Conservation (phyloP, 2,888 invertebrate genomes). For the Lasioglossum calceatum region DNA sequence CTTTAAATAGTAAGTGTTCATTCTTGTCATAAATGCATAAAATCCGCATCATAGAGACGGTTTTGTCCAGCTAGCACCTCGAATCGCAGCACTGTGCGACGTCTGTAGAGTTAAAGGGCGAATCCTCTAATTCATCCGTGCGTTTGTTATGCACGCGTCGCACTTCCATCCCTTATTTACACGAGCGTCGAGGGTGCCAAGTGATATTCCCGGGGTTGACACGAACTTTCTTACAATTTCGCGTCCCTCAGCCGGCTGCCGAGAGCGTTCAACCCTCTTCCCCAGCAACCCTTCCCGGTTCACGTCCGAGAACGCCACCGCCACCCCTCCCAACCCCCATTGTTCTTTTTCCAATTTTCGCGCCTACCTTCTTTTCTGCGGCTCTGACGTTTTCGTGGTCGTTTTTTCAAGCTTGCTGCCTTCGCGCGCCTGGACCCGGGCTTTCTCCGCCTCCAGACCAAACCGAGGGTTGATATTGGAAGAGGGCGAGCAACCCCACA, state of each 20-base stretch:
- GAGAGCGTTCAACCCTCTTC: constrained; percentile 49
- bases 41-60: no score
- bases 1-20: no score
- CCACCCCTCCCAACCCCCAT: constrained; percentile 37
- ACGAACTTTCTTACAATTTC: constrained; percentile 46
- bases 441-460: background rate
- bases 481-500: background rate
- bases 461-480: constrained; percentile 14
- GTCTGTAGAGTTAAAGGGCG: background rate
- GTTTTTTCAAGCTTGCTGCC: constrained; percentile 3
- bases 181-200: background rate
- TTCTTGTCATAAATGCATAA: no score
- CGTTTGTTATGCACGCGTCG: background rate
- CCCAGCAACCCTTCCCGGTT: constrained; percentile 34
- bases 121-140: constrained; percentile 15
- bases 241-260: constrained; percentile 40
- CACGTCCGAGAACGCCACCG: constrained; percentile 48
- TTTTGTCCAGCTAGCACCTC: no score
- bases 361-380: constrained; percentile 47
- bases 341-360: constrained; percentile 62
- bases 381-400: constrained; percentile 23
- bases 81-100: background rate
- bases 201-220: constrained; percentile 27
- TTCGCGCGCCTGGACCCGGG: background rate
- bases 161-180: constrained; percentile 27